Percentiles rank a stretch among this genome's conserved stretches.
Evolutionary conservation across 2,888 invertebrate species (phyloP).

Genomic region (Amphipoea lucens): DNA sequence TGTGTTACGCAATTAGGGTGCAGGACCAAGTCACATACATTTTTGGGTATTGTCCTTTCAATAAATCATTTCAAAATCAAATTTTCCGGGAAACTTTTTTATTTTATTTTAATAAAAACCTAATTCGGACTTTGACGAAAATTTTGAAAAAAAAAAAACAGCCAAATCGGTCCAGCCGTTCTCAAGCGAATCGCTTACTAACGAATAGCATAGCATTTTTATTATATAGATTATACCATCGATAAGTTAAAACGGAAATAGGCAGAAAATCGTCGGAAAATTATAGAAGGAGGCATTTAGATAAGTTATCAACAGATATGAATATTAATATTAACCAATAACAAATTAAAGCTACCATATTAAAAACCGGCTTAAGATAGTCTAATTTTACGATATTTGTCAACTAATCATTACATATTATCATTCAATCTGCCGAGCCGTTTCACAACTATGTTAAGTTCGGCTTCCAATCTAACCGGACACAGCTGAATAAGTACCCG

Average conservation of each 20-base stretch:
- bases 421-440: neutral
- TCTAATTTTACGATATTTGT: slow-evolving; percentile 15
- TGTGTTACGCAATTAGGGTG: no score
- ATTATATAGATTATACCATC: neutral
- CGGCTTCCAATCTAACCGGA: neutral
- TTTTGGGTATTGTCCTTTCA: no score
- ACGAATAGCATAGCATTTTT: no score
- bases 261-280: neutral
- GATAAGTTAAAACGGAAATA: neutral
- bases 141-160: no score
- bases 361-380: slow-evolving; percentile 27
- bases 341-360: slow-evolving; percentile 34
- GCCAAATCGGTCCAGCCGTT: no score
- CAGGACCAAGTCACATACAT: no score
- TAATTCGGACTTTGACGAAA: no score
- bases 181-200: no score
- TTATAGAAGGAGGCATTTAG: neutral
- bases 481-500: neutral
- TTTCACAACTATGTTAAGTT: neutral
- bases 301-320: slow-evolving; percentile 27
- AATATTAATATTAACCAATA: slow-evolving; percentile 18
- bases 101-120: no score
- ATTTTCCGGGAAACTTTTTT: no score
- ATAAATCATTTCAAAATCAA: no score
- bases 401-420: neutral